phyloP scores from a whole-genome alignment of 2,888 invertebrate genomes.

The Cynaeus angustus region DNA sequence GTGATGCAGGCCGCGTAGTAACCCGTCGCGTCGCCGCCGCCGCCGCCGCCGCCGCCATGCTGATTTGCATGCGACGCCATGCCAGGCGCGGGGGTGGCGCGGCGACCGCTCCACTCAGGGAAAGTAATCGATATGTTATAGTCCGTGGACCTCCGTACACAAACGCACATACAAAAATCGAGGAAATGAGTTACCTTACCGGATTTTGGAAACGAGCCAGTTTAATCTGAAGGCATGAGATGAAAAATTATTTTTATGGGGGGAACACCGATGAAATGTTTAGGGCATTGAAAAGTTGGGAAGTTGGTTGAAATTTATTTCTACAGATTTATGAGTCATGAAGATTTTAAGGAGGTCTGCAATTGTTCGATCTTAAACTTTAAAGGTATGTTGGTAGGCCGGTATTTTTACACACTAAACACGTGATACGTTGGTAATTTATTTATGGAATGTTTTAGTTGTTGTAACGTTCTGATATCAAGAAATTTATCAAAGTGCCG shows the following conservation, averaged over 20 bases:
- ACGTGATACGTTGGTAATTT: background rate
- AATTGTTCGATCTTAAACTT: no score
- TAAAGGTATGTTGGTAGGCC: no score
- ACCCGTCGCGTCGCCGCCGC: conserved; percentile 75
- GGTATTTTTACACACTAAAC: background rate
- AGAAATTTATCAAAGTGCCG: conserved; percentile 1
- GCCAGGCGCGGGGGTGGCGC: conserved; percentile 71
- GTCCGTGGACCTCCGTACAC: conserved; percentile 53
- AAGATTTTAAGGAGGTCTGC: no score
- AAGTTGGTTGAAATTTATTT: no score
- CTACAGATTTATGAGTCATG: no score
- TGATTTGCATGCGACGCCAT: conserved; percentile 79
- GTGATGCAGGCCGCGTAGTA: conserved; percentile 79
- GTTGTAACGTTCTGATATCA: background rate
- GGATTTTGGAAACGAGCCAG: conserved; percentile 30
- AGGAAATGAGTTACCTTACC: conserved; percentile 1
- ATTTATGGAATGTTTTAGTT: conserved; percentile 4
- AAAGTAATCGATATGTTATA: conserved; percentile 76
- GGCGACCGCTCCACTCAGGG: conserved; percentile 67
- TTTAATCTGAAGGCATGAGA: conserved; percentile 4
- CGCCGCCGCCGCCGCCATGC: conserved; percentile 74
- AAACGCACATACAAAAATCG: conserved; percentile 36
- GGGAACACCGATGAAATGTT: background rate
- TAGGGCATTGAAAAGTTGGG: background rate
- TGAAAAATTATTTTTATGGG: background rate